A percentile compares a stretch with the other conserved stretches of the same genome.
These are phyloP conservation scores for Nycticebus coucang DNA, from an alignment of 2,113 vertebrate genomes.

Conservation along the genomic window DNA sequence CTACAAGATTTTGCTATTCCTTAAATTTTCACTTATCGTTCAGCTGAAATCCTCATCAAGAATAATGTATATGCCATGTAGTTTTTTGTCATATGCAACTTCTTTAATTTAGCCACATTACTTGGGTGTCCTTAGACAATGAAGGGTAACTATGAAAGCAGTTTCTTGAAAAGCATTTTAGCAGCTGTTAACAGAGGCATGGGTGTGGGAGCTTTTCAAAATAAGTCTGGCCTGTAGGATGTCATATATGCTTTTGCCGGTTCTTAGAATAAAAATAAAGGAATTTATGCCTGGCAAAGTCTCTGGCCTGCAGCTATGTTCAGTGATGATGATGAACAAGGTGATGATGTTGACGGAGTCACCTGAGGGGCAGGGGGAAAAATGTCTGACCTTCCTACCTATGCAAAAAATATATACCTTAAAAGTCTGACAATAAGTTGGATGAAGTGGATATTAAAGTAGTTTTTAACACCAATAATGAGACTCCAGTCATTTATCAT, in stretches of 20 bases:
- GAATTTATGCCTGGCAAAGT: neutral
- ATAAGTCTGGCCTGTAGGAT: neutral
- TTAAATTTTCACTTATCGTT: neutral
- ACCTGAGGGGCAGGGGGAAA: neutral
- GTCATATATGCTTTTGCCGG: neutral
- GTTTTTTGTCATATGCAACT: neutral
- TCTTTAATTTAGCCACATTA: neutral
- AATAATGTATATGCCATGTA: neutral
- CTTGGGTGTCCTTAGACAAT: neutral
- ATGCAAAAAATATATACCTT: neutral
- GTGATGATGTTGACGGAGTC: neutral
- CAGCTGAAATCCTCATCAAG: neutral
- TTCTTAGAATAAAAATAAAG: neutral
- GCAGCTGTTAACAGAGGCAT: neutral
- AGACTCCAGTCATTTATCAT: neutral
- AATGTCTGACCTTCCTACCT: neutral
- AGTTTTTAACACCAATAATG: neutral
- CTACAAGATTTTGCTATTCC: neutral
- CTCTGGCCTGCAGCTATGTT: neutral
- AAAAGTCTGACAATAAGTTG: neutral
- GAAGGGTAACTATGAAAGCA: neutral
- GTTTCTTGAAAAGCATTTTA: neutral
- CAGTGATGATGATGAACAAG: neutral
- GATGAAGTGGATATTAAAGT: neutral
- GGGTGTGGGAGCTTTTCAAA: neutral